phyloP scores from a whole-genome alignment of 2,888 invertebrate genomes.

The Chymomyza amoena region DNA sequence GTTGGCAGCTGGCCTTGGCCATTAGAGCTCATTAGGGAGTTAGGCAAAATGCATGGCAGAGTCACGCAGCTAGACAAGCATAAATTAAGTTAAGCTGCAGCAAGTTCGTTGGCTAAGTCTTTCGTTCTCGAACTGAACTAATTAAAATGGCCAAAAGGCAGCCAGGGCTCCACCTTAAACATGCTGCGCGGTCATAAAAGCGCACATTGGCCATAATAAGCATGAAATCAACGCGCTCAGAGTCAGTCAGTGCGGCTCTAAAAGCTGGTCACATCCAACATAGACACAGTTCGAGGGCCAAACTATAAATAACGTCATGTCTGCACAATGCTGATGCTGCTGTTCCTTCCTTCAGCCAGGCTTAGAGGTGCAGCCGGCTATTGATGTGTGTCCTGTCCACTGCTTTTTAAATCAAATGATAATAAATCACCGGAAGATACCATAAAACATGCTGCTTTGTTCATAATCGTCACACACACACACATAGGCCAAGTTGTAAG shows the following conservation, averaged over 20 bases:
- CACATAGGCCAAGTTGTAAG: not conserved
- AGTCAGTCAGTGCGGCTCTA: not conserved
- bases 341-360: slow-evolving; percentile 7
- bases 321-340: slow-evolving; percentile 12
- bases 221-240: slow-evolving; percentile 56
- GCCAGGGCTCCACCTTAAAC: slow-evolving; percentile 34
- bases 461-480: slow-evolving; percentile 58
- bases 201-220: slow-evolving; percentile 65
- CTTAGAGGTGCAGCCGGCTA: slow-evolving; percentile 26
- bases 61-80: not conserved
- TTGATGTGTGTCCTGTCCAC: slow-evolving; percentile 72
- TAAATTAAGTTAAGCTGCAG: slow-evolving; percentile 49
- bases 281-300: slow-evolving; percentile 15
- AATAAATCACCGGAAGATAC: slow-evolving; percentile 77
- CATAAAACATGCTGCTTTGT: slow-evolving; percentile 75
- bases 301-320: slow-evolving; percentile 65
- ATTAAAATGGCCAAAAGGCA: slow-evolving; percentile 60
- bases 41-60: not conserved
- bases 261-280: not conserved
- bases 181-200: slow-evolving; percentile 65
- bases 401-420: slow-evolving; percentile 77
- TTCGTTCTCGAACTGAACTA: slow-evolving; percentile 40
- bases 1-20: not conserved
- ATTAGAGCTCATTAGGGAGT: slow-evolving; percentile 40
- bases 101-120: slow-evolving; percentile 47